These are phyloP conservation scores for Tangara arthus DNA, from an alignment of 2,797 vertebrate species.

Conservation along the genomic window DNA sequence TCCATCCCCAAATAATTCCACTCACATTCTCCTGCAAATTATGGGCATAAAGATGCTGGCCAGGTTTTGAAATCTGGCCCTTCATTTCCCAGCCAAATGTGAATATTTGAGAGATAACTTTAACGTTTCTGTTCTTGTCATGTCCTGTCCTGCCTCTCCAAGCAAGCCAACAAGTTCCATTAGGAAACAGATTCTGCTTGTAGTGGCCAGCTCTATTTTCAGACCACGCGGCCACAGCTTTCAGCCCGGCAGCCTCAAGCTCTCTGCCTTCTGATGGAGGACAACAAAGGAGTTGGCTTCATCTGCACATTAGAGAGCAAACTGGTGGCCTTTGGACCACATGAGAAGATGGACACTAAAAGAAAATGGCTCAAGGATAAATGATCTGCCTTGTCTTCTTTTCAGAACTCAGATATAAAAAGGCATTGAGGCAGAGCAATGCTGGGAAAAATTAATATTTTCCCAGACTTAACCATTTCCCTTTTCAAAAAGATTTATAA, in stretches of 20 bases:
- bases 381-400: not conserved
- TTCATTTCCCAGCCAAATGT: slow-evolving; percentile 14
- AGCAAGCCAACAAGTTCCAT: not conserved
- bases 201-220: slow-evolving; percentile 1
- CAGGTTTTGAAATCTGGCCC: slow-evolving; percentile 35
- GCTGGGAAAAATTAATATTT: slow-evolving; percentile 52
- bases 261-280: not conserved
- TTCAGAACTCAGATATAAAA: slow-evolving; percentile 13
- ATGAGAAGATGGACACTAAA: not conserved
- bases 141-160: not conserved
- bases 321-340: not conserved
- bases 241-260: not conserved
- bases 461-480: slow-evolving; percentile 59
- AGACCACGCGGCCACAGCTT: not conserved
- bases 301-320: slow-evolving; percentile 14
- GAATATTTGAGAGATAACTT: slow-evolving; percentile 34
- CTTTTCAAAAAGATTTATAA: slow-evolving; percentile 61
- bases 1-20: slow-evolving; percentile 6
- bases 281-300: slow-evolving; percentile 14
- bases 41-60: not conserved
- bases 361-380: slow-evolving; percentile 15
- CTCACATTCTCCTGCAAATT: not conserved
- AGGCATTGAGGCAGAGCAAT: not conserved
- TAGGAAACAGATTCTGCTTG: not conserved
- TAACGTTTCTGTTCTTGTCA: not conserved